Conservation (phyloP, 2,113 vertebrate species). For the Xenopus tropicalis region DNA sequence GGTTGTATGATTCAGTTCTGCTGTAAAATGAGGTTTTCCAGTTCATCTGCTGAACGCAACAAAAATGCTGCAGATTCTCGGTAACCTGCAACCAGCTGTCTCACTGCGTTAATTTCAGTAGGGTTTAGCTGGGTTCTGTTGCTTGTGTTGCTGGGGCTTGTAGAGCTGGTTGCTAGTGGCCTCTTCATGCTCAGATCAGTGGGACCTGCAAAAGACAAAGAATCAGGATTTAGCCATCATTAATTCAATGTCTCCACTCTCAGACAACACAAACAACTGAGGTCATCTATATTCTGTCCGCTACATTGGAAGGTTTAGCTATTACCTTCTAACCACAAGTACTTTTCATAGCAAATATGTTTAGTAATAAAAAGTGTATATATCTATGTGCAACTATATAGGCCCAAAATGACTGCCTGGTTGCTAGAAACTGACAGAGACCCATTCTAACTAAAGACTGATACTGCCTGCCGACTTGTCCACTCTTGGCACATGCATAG, state of each 20-base stretch:
- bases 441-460: no score
- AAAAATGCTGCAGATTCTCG: constrained; percentile 96
- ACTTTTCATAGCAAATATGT: no score
- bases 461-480: no score
- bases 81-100: constrained; percentile 95
- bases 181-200: constrained; percentile 99
- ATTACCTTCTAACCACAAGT: no score
- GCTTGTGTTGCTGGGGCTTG: constrained; percentile 83
- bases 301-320: no score
- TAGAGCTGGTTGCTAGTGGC: constrained; percentile 78
- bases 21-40: constrained; percentile 98
- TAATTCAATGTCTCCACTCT: background rate
- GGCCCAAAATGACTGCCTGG: no score
- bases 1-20: constrained; percentile 85
- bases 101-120: constrained; percentile 92
- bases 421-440: no score
- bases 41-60: constrained; percentile 94
- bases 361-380: no score
- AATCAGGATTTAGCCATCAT: background rate
- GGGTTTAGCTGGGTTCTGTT: constrained; percentile 93
- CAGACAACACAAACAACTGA: no score
- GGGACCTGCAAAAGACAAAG: constrained; percentile 71
- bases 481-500: no score
- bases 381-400: no score
- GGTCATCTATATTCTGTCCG: no score